phyloP scores from a whole-genome alignment of 2,888 invertebrate species.

The Crematogaster levior region DNA sequence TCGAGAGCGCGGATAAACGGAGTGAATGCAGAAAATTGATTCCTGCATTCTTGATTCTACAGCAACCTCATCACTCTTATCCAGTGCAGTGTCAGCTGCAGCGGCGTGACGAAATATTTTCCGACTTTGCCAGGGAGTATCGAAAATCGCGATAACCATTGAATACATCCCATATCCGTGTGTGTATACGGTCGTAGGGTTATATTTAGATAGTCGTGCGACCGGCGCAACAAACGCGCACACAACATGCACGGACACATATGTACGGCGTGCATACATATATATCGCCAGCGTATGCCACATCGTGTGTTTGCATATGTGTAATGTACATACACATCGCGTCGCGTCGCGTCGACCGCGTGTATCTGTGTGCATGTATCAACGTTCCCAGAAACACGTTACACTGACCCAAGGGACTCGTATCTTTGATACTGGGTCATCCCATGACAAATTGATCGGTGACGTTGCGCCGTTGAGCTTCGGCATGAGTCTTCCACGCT shows the following conservation, averaged over 20 bases:
- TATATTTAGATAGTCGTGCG: constrained; percentile 59
- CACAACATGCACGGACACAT: background rate
- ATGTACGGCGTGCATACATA: background rate
- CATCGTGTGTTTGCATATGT: constrained; percentile 25
- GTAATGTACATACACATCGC: background rate
- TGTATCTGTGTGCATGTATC: constrained; percentile 43
- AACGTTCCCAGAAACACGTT: constrained; percentile 66
- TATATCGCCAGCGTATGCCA: constrained; percentile 32
- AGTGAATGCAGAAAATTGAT: constrained; percentile 42
- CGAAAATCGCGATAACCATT: constrained; percentile 58
- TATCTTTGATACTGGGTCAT: constrained; percentile 76
- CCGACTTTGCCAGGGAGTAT: constrained; percentile 51
- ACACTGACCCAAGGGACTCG: constrained; percentile 66
- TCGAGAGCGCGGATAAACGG: constrained; percentile 29
- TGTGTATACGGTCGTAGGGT: constrained; percentile 29
- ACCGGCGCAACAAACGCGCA: constrained; percentile 13
- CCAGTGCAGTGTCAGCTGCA: constrained; percentile 48
- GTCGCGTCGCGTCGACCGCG: constrained; percentile 1
- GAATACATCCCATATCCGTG: constrained; percentile 44
- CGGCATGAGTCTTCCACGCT: constrained; percentile 57
- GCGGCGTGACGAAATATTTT: constrained; percentile 55
- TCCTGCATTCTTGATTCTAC: constrained; percentile 47
- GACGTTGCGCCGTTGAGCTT: constrained; percentile 62
- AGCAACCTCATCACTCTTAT: constrained; percentile 47
- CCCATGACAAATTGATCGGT: constrained; percentile 76